These are phyloP conservation scores for Amblyornis subalaris DNA, from an alignment of 2,113 vertebrate species.

Conservation along the genomic window DNA sequence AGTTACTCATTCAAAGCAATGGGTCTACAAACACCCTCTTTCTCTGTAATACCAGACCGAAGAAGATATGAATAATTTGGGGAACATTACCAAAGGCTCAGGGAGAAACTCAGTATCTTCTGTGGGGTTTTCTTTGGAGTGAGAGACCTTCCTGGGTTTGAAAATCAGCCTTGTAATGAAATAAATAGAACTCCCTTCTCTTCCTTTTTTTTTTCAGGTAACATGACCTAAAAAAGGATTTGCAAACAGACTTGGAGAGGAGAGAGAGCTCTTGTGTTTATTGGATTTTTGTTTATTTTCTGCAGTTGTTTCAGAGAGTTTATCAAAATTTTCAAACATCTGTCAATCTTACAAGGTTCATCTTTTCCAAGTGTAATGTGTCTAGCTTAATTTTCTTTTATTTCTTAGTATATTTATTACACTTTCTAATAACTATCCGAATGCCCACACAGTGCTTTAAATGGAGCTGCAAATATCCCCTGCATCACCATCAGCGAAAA, in stretches of 20 bases:
- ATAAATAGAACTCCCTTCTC: background rate
- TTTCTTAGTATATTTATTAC: background rate
- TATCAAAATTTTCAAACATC: background rate
- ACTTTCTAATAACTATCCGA: background rate
- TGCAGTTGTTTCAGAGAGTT: background rate
- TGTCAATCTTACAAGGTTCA: background rate
- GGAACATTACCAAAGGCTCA: background rate
- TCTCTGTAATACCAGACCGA: background rate
- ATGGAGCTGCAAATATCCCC: background rate
- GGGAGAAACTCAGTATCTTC: background rate
- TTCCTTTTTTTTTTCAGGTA: background rate
- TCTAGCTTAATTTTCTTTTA: background rate
- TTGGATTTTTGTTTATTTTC: background rate
- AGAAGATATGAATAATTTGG: background rate
- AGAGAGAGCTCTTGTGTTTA: background rate
- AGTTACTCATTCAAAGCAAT: background rate
- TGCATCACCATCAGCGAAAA: background rate
- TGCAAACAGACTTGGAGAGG: background rate
- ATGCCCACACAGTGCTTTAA: background rate
- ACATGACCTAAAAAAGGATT: slow-evolving; percentile 11
- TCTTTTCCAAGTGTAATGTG: background rate
- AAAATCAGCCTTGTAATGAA: background rate
- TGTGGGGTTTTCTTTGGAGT: background rate
- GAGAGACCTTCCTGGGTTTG: background rate
- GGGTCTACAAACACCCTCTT: background rate